A percentile compares a stretch with the other conserved stretches of the same genome.
Conservation (phyloP, 2,113 vertebrate genomes). For the Lucifuga dentata region DNA sequence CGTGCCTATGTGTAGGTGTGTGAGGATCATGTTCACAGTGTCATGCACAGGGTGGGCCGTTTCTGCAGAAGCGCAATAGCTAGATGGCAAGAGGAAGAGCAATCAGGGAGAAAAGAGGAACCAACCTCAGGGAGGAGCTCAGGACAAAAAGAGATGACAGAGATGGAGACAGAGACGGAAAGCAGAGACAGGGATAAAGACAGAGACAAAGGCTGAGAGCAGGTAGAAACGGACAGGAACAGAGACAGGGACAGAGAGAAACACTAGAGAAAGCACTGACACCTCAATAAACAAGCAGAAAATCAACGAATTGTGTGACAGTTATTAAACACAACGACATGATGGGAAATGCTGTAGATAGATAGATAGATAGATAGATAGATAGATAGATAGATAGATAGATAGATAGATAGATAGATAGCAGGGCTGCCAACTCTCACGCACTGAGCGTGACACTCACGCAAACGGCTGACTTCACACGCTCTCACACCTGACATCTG, state of each 20-base stretch:
- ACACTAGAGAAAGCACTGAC: constrained; percentile 23
- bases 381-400: neutral
- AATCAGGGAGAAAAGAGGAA: constrained; percentile 75
- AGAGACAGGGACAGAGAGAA: no score
- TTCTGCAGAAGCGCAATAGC: constrained; percentile 57
- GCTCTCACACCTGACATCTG: no score
- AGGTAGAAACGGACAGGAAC: no score
- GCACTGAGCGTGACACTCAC: no score
- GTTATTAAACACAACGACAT: no score
- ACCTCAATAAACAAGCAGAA: constrained; percentile 53
- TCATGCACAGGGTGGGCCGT: constrained; percentile 74
- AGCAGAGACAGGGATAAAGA: constrained; percentile 4
- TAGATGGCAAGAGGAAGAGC: constrained; percentile 80
- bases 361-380: constrained; percentile 1
- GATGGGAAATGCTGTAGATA: neutral
- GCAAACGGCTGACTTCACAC: no score
- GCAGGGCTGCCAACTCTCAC: no score
- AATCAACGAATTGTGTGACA: constrained; percentile 21
- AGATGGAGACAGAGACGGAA: constrained; percentile 55
- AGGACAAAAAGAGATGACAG: constrained; percentile 47
- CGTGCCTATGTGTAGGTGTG: constrained; percentile 39
- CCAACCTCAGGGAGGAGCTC: constrained; percentile 54
- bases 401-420: no score
- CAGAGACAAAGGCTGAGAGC: no score
- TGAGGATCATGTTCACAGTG: constrained; percentile 46